These are phyloP conservation scores for Anniella stebbinsi DNA, from an alignment of 2,797 vertebrate genomes.

Conservation along the genomic window DNA sequence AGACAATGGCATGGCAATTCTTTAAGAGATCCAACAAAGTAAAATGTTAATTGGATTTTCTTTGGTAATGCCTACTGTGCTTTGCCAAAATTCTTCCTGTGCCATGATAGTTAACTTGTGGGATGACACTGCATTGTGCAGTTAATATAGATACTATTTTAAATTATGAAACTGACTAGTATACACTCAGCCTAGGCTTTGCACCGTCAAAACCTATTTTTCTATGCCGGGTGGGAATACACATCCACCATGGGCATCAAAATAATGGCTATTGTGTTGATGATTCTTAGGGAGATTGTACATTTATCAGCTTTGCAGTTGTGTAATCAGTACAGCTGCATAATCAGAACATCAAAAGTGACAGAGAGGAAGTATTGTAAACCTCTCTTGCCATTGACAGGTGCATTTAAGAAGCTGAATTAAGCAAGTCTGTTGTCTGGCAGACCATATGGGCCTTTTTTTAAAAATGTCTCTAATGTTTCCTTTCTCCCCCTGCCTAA, in stretches of 20 bases:
- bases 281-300: conserved; percentile 42
- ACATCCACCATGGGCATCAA: neutral
- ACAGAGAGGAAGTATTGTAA: conserved; percentile 2
- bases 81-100: neutral
- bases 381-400: neutral
- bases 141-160: neutral
- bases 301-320: conserved; percentile 51
- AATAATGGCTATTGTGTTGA: conserved; percentile 11
- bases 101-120: neutral
- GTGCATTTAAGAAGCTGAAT: neutral
- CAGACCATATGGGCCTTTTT: conserved; percentile 10
- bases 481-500: neutral
- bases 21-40: neutral
- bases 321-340: conserved; percentile 66
- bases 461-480: neutral
- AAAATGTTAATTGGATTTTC: neutral
- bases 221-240: neutral
- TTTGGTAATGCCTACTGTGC: neutral
- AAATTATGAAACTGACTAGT: neutral
- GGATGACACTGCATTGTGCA: neutral
- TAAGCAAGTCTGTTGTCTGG: fast-evolving
- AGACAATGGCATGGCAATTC: neutral
- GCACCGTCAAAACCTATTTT: neutral
- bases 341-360: conserved; percentile 58
- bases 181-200: neutral